These are phyloP conservation scores for Bovichtus diacanthus DNA, from an alignment of 2,797 vertebrate genomes.

Conservation along the genomic window DNA sequence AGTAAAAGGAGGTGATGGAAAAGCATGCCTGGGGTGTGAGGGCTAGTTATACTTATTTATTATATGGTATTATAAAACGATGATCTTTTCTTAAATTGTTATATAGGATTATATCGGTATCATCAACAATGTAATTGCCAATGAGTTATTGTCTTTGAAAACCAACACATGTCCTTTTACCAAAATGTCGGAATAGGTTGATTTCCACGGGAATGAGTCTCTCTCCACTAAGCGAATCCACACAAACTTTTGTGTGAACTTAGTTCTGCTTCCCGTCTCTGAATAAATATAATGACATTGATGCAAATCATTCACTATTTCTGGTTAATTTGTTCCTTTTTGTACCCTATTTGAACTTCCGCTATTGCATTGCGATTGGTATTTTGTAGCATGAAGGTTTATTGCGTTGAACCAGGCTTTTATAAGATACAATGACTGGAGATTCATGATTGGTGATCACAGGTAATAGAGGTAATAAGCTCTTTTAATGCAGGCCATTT, in stretches of 20 bases:
- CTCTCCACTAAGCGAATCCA: too few relatives aligned
- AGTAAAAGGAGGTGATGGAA: constrained; percentile 30
- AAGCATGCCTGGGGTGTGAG: constrained; percentile 9
- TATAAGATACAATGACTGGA: constrained; percentile 43
- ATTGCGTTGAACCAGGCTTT: constrained; percentile 30
- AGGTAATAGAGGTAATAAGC: constrained; percentile 53
- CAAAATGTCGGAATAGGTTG: too few relatives aligned
- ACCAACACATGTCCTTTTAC: too few relatives aligned
- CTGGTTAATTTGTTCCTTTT: constrained; percentile 35
- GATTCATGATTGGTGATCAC: constrained; percentile 42
- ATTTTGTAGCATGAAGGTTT: constrained; percentile 39
- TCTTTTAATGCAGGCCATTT: constrained; percentile 48
- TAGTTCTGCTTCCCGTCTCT: background rate
- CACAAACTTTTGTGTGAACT: background rate
- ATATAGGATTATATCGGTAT: background rate
- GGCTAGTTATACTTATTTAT: constrained; percentile 15
- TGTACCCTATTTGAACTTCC: constrained; percentile 28
- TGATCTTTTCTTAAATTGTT: background rate
- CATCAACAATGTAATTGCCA: background rate
- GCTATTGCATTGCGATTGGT: constrained; percentile 34
- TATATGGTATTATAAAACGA: background rate
- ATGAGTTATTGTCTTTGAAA: too few relatives aligned
- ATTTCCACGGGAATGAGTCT: background rate
- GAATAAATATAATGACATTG: background rate
- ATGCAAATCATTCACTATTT: constrained; percentile 22